Percentiles rank a stretch among this genome's conserved stretches.
These are phyloP conservation scores for Fulica atra DNA, from an alignment of 2,113 vertebrate species.

Conservation along the genomic window DNA sequence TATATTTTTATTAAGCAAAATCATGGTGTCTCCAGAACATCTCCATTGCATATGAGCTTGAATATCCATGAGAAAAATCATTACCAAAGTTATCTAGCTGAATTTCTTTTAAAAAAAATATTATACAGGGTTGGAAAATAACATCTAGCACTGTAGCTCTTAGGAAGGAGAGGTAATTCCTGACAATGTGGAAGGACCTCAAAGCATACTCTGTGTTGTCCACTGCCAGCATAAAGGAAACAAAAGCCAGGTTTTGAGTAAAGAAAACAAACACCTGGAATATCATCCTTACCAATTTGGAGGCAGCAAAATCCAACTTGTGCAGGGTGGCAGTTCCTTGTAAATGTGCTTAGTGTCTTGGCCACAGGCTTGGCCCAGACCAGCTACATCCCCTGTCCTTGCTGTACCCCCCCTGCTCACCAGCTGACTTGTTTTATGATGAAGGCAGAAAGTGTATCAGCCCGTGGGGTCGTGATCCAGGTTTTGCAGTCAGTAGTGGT, in stretches of 20 bases:
- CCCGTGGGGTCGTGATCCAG: not conserved
- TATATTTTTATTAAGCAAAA: conserved; percentile 28
- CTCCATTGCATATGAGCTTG: not conserved
- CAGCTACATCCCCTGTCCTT: not conserved
- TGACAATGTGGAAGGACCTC: not conserved
- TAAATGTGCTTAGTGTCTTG: not conserved
- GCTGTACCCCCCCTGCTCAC: not conserved
- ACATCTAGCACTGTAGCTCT: not conserved
- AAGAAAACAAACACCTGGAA: not conserved
- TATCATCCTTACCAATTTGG: not conserved
- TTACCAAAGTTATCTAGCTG: not conserved
- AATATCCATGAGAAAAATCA: not conserved
- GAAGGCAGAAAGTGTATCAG: not conserved
- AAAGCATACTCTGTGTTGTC: not conserved
- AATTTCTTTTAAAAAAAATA: not conserved
- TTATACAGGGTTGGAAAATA: not conserved
- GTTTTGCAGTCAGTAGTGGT: not conserved
- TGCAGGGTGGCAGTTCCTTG: not conserved
- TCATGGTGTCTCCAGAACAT: not conserved
- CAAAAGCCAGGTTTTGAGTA: not conserved
- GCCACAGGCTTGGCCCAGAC: not conserved
- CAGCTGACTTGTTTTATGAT: not conserved
- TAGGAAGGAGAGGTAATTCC: not conserved
- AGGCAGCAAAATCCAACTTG: not conserved
- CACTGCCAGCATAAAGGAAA: not conserved